phyloP scores from a whole-genome alignment of 2,113 vertebrate genomes.

The Catharus minimus region DNA sequence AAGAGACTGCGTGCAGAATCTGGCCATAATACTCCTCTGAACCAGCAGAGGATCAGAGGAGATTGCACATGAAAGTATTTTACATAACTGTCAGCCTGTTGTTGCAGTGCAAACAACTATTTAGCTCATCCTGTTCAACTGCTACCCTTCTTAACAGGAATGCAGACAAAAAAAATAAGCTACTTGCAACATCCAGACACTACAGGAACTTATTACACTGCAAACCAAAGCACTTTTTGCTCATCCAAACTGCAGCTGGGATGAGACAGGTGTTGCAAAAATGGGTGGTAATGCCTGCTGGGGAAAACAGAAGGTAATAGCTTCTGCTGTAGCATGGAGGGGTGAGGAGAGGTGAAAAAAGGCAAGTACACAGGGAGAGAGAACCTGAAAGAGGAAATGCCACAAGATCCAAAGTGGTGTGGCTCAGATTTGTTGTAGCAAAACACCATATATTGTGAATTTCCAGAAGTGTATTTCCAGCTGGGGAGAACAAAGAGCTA shows the following conservation, averaged over 20 bases:
- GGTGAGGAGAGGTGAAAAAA: not conserved
- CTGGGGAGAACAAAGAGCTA: not conserved
- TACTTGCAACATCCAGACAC: not conserved
- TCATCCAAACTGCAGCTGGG: not conserved
- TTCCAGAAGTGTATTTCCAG: not conserved
- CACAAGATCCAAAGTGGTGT: not conserved
- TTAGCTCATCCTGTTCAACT: slow-evolving; percentile 10
- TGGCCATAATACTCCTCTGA: slow-evolving; percentile 43
- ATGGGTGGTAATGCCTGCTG: not conserved
- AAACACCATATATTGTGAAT: not conserved
- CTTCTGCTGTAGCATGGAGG: not conserved
- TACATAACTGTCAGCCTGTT: slow-evolving; percentile 55
- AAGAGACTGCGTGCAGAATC: slow-evolving; percentile 11
- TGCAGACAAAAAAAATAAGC: not conserved
- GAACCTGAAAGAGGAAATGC: not conserved
- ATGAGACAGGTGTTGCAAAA: not conserved
- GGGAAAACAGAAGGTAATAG: not conserved
- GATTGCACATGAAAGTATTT: slow-evolving; percentile 58
- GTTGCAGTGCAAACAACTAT: not conserved
- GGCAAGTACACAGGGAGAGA: not conserved
- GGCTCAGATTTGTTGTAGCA: not conserved
- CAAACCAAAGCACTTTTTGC: not conserved
- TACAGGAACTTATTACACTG: not conserved
- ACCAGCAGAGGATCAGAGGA: slow-evolving; percentile 46
- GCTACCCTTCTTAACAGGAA: not conserved